Conservation (phyloP, 2,888 invertebrate genomes). For the Idaea aversata region DNA sequence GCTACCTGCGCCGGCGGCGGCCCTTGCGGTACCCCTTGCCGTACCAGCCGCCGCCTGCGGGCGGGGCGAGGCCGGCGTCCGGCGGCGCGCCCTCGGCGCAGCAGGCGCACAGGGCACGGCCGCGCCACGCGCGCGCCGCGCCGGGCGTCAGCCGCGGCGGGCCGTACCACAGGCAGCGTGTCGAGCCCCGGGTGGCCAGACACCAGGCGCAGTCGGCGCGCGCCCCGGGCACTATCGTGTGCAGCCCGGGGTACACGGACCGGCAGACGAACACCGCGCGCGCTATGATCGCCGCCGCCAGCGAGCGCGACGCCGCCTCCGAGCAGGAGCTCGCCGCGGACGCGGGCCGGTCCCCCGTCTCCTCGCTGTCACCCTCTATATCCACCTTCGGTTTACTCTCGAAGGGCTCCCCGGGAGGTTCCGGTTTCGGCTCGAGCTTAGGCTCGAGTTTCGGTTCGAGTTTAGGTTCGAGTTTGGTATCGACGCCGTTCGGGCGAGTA, state of each 20-base stretch:
- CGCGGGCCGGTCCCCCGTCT: slow-evolving; percentile 16
- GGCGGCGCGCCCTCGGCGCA: slow-evolving; percentile 62
- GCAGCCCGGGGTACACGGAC: slow-evolving; percentile 80
- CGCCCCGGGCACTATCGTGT: slow-evolving; percentile 74
- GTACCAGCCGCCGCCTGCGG: slow-evolving; percentile 85
- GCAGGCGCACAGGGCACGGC: slow-evolving; percentile 84
- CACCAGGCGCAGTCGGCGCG: slow-evolving; percentile 55
- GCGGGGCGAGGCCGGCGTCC: slow-evolving; percentile 22
- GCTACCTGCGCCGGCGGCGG: slow-evolving; percentile 76
- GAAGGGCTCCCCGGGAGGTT: slow-evolving; percentile 10
- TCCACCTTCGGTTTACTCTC: slow-evolving; percentile 7
- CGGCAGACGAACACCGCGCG: slow-evolving; percentile 72
- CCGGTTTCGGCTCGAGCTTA: slow-evolving; percentile 14
- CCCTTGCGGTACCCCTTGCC: slow-evolving; percentile 92
- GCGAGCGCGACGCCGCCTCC: slow-evolving; percentile 36
- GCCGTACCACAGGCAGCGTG: slow-evolving; percentile 72
- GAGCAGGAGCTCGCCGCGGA: slow-evolving; percentile 23
- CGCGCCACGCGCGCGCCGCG: slow-evolving; percentile 48
- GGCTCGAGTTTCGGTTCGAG: slow-evolving; percentile 15
- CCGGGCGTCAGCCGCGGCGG: slow-evolving; percentile 65
- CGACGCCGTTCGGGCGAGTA: slow-evolving; percentile 4
- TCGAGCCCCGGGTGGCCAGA: slow-evolving; percentile 46
- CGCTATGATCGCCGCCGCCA: slow-evolving; percentile 68
- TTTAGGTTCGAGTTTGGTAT: slow-evolving; percentile 12
- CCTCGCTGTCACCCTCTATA: slow-evolving; percentile 1